phyloP scores from a whole-genome alignment of 2,113 vertebrate genomes.

The Corythoichthys intestinalis region DNA sequence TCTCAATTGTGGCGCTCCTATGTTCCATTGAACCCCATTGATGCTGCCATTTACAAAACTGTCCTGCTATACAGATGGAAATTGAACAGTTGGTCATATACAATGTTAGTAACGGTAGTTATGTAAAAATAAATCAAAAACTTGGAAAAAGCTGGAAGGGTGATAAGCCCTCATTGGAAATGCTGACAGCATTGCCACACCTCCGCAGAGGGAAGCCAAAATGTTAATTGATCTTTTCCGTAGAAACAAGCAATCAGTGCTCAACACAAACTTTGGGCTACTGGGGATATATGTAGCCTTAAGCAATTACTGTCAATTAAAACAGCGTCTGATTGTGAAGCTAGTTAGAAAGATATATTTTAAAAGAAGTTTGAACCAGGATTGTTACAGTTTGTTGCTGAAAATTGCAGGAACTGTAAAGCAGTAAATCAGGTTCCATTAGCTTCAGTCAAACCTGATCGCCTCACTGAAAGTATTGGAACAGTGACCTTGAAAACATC shows the following conservation, averaged over 20 bases:
- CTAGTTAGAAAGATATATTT: neutral
- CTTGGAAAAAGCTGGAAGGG: neutral
- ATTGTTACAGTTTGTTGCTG: neutral
- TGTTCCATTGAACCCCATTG: neutral
- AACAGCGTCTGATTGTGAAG: neutral
- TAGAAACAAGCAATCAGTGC: constrained; percentile 6
- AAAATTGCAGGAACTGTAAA: neutral
- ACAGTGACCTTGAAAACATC: neutral
- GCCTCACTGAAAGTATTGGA: neutral
- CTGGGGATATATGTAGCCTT: constrained; percentile 1
- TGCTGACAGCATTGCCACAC: constrained; percentile 1
- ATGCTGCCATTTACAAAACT: neutral
- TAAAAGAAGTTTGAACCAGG: too few species aligned
- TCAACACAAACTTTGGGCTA: constrained; percentile 4
- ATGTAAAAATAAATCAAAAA: neutral
- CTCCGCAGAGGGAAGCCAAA: neutral
- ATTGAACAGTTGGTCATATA: neutral
- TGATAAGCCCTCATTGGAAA: constrained; percentile 1
- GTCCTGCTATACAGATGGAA: neutral
- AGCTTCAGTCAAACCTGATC: neutral
- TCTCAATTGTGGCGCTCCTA: too few species aligned
- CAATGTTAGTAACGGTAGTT: neutral
- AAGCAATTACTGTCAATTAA: constrained; percentile 7
- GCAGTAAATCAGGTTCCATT: neutral
- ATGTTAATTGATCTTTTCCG: constrained; percentile 9